phyloP scores from a whole-genome alignment of 2,797 vertebrate species.

The Etheostoma perlongum region DNA sequence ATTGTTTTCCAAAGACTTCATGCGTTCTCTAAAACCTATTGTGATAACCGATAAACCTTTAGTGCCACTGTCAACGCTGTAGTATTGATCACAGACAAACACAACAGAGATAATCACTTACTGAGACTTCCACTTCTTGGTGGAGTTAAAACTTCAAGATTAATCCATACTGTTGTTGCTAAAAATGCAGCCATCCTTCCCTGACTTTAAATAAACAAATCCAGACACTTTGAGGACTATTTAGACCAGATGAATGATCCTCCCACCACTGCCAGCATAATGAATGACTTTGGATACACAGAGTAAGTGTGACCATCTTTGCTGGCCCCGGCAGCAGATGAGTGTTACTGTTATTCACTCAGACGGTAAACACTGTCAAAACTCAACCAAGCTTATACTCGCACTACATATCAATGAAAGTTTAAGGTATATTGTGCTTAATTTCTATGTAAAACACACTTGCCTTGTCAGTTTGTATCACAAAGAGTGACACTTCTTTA shows the following conservation, averaged over 20 bases:
- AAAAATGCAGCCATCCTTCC: neutral
- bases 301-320: constrained; percentile 59
- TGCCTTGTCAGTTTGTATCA: constrained; percentile 33
- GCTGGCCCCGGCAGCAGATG: constrained; percentile 43
- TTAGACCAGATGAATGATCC: constrained; percentile 50
- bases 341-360: constrained; percentile 43
- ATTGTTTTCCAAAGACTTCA: constrained; percentile 1
- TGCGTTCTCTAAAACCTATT: neutral
- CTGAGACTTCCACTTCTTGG: neutral
- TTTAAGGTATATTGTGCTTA: constrained; percentile 7
- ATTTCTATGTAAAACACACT: constrained; percentile 34
- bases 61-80: neutral
- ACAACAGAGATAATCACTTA: constrained; percentile 2
- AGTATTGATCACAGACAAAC: constrained; percentile 7
- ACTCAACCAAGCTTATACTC: constrained; percentile 25
- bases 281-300: constrained; percentile 49
- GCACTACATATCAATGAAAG: constrained; percentile 20
- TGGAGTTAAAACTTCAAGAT: neutral
- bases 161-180: neutral
- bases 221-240: constrained; percentile 18
- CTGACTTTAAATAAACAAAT: constrained; percentile 25
- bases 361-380: constrained; percentile 42
- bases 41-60: constrained; percentile 20
- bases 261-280: constrained; percentile 38
- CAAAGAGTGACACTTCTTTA: constrained; percentile 15